Evolutionary conservation across 2,113 vertebrate species (phyloP), one percentile per base, ranked within the genome.

Genomic region (Gadus chalcogrammus): DNA sequence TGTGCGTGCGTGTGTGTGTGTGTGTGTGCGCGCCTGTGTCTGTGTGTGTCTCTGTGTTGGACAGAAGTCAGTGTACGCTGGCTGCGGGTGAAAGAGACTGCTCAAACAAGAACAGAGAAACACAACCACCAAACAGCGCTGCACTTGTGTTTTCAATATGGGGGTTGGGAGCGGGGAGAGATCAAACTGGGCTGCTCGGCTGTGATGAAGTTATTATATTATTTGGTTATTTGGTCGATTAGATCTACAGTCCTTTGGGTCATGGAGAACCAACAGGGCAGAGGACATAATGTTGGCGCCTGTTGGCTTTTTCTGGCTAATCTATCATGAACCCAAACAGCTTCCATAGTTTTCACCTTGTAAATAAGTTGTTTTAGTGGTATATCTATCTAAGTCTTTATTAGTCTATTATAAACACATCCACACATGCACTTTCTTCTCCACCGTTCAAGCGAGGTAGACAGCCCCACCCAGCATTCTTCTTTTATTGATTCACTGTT

Each of bases 381-480:
- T 48, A 13, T 9, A 48, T 48, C 42, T 48, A 2, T 13, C 28
- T 38, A 48, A n/a, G n/a, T n/a, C n/a, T n/a, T n/a, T n/a, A n/a
- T n/a, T n/a, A 5, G 42, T 58, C 55, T 58, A 4, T 58, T n/a
- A n/a, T 16, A 31, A 53, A 67, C 71, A 67, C 65, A 62, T 56
- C 63, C 24, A 67, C 71, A 73, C 74, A 62, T n/a, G 31, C 31
- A 22, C 63, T 64, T 69, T 35, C 35, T 69, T 71, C 64, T 56
- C 75, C 75, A 67, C 74, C 74, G 80, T 64, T 42, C 79, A 84
- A 83, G 82, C 81, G 86, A 76, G 75, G 73, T 85, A 87, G 63
- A 22, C 70, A 11, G 82, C 80, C 82, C 79, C 87, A 82, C 88
- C 90, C 88, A 74, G 81, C 86, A 90, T 89, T 89, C 87, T 89